phyloP scores from a whole-genome alignment of 2,888 invertebrate species.

The Barypeithes pellucidus region DNA sequence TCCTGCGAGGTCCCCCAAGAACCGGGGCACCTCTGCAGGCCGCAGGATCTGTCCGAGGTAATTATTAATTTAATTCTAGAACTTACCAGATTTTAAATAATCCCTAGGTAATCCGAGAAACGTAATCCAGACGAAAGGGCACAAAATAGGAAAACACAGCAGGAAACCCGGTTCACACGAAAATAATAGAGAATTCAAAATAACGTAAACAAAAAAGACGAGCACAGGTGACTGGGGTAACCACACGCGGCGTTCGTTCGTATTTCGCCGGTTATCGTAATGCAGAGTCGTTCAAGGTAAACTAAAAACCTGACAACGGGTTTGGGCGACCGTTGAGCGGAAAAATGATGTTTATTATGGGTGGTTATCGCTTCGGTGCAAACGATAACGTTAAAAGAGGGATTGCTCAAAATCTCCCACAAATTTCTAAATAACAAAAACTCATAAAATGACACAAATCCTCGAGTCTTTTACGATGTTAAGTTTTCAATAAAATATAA shows the following conservation, averaged over 20 bases:
- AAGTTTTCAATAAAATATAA: too few species aligned
- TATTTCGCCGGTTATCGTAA: conserved; percentile 35
- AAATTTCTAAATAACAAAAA: too few species aligned
- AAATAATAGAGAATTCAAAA: conserved; percentile 21
- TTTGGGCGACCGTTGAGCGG: conserved; percentile 49
- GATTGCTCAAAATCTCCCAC: too few species aligned
- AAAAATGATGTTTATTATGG: conserved; percentile 36
- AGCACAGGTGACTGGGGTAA: conserved; percentile 32
- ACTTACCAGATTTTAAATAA: conserved; percentile 1
- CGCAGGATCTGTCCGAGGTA: too few species aligned
- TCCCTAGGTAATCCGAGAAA: conserved; percentile 13
- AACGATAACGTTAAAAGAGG: not conserved
- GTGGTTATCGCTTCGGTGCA: conserved; percentile 4
- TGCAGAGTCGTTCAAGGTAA: conserved; percentile 47
- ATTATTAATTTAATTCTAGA: too few species aligned
- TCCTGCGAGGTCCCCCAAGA: too few species aligned
- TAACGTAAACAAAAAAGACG: conserved; percentile 36
- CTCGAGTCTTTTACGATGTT: too few species aligned
- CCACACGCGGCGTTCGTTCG: conserved; percentile 37
- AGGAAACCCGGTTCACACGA: not conserved
- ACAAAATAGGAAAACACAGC: not conserved
- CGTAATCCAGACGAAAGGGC: conserved; percentile 10
- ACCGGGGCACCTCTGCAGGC: too few species aligned
- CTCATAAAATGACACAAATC: too few species aligned
- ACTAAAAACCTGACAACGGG: conserved; percentile 50